A percentile compares a stretch with the other conserved stretches of the same genome.
These are phyloP conservation scores for Phaethon lepturus DNA, from an alignment of 2,113 vertebrate species.

Conservation along the genomic window DNA sequence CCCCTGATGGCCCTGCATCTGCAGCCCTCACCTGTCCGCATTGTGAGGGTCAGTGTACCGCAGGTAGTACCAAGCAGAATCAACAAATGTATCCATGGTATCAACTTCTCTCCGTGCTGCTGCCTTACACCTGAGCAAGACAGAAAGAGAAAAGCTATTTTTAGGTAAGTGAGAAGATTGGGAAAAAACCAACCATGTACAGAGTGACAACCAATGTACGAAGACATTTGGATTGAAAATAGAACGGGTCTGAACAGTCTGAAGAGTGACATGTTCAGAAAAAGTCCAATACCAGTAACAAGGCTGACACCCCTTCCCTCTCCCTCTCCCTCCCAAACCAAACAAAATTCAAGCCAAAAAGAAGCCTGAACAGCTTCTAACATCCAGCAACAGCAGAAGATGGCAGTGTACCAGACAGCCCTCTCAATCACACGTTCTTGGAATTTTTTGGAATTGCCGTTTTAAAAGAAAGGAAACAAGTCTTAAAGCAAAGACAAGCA, in stretches of 20 bases:
- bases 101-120: constrained; percentile 89
- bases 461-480: background rate
- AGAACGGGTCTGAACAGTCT: background rate
- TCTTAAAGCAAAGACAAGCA: background rate
- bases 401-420: accelerated
- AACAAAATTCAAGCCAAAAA: background rate
- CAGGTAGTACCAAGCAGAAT: constrained; percentile 96
- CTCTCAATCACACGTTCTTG: background rate
- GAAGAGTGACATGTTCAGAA: background rate
- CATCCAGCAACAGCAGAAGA: background rate
- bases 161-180: background rate
- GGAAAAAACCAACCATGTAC: background rate
- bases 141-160: background rate
- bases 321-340: background rate
- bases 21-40: constrained; percentile 77
- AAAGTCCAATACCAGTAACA: background rate
- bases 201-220: no score
- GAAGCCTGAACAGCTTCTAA: background rate
- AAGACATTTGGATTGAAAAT: background rate
- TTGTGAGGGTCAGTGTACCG: constrained; percentile 92
- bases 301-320: background rate
- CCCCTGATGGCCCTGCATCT: no score
- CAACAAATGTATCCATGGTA: constrained; percentile 98
- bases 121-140: constrained; percentile 83
- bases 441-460: background rate